Evolutionary conservation across 2,113 vertebrate species (phyloP), one percentile per base, ranked within the genome.

Genomic region (Bothrops jararaca): DNA sequence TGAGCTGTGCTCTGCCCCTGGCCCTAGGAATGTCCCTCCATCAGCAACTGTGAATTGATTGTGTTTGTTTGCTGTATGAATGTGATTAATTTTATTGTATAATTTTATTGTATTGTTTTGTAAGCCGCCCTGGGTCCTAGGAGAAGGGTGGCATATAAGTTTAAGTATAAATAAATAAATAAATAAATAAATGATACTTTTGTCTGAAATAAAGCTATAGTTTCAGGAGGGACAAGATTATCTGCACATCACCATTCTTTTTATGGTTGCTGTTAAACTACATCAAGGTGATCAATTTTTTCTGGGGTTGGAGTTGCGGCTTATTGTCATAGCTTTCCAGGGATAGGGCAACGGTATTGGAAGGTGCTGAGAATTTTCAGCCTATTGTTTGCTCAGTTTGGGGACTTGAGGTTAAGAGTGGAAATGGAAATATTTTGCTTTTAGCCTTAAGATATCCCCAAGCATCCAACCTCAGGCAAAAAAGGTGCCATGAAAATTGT

Each of bases 251-350:
- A 64, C 1, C 34, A 60, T 69, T 92, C 26, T 92, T 18, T 29
- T 85, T 54, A 45, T 90, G 91, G 56, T 11, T 52, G 90, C 15
- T 92, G 10, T 85, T 92, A 89, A 57, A 80, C 88, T 94, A 39
- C 34, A 0, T 91, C 34, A 80, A 42, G 34, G 18, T 80, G 15
- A 80, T 20, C 69, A 80, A 42, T 18, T 20, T 80, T 34, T 42
- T 42, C 34, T 42, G 74, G 7, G 34, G 74, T 80, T 34, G 18
- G 18, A 80, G 15, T 80, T 80, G 34, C 0, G 2, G 34, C 3
- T 80, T 74, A 74, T 74, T 42, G 74, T 80, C 34, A 34, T 42
- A 42, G 34, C 34, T 42, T 80, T 80, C 74, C 34, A 80, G 20
- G 34, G 34, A 80, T 80, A 3, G 42, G 74, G 3, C 39, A 80